phyloP scores from a whole-genome alignment of 2,888 invertebrate species.

The Andricus quercusramuli region DNA sequence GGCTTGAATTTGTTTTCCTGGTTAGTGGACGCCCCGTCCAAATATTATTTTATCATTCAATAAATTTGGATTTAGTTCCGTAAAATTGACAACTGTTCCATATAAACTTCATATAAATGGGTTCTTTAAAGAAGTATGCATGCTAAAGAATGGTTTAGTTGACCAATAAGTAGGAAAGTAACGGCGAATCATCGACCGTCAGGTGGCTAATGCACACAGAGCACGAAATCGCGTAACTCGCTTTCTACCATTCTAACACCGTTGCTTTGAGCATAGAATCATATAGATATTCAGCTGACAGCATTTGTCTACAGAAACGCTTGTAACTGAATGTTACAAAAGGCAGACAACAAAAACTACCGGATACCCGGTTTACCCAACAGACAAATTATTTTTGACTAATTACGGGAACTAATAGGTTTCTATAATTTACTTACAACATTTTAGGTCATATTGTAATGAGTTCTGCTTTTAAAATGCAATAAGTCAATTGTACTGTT shows the following conservation, averaged over 20 bases:
- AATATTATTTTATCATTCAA: too few relatives aligned
- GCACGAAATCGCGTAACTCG: constrained; percentile 64
- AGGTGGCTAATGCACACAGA: constrained; percentile 58
- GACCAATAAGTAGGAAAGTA: constrained; percentile 49
- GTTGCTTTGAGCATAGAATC: constrained; percentile 35
- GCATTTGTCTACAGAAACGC: constrained; percentile 19
- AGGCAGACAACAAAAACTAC: constrained; percentile 28
- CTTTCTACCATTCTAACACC: constrained; percentile 62
- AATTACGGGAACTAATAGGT: constrained; percentile 35
- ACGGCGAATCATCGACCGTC: constrained; percentile 55
- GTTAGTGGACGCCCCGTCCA: too few relatives aligned
- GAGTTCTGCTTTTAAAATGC: not conserved
- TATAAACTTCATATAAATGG: not conserved
- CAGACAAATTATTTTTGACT: constrained; percentile 35
- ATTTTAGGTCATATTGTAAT: not conserved
- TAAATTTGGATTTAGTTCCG: too few relatives aligned
- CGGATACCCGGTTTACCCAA: constrained; percentile 23
- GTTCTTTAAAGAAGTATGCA: not conserved
- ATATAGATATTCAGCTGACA: constrained; percentile 16
- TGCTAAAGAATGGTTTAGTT: not conserved
- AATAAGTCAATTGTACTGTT: not conserved
- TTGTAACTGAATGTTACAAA: constrained; percentile 25
- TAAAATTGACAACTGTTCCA: not conserved
- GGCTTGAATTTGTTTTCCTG: too few relatives aligned
- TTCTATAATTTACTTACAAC: not conserved